Evolutionary conservation across 2,113 vertebrate species (phyloP), one percentile per base, ranked within the genome.

Genomic region (Platichthys flesus): DNA sequence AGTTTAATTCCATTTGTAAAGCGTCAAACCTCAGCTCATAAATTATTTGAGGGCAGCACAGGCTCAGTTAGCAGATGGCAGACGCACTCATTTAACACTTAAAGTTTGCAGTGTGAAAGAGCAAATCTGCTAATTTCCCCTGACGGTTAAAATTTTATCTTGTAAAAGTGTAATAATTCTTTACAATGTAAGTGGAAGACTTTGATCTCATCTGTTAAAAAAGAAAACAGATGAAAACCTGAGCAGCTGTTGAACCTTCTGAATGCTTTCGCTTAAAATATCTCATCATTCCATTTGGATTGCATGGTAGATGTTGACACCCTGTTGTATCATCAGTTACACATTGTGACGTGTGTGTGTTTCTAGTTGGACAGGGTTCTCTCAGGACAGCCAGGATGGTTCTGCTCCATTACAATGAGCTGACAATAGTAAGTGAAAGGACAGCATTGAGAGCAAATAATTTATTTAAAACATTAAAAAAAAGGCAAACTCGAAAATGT

Each of bases 381-480:
- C 31, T 31, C 5, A 31, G 31, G 31, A 31, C 31, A 31, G 31
- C 31, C 31, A 31, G 31, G 31, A 6, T 31, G 31, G 31, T 31
- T 31, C 5, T 31, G 31, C 31, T 31, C 28, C 28, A 31, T 31
- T 31, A 31, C 5, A 5, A 0, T 31, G 28, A 31, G 28, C 28
- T 31, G 31, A 31, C 31, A 31, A 31, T 47, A 16, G 35, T 18
- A 45, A 62, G 57, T 42, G 15, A 52, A 3, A 40, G 37, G 21
- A 64, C 28, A 51, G 23, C 23, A 45, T 10, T 5, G 5, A 71
- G 2, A 55, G 3, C 15, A 63, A 5, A 62, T 1, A 9, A 0
- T 80, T 80, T 86, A 74, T 83, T 83, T 18, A 35, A 63, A 69
- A 26, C 37, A 65, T 10, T 3, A 16, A 42, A 26, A 57, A 64